These are phyloP conservation scores for Leptopilina clavipes DNA, from an alignment of 1,140 invertebrate species.

Conservation along the genomic window DNA sequence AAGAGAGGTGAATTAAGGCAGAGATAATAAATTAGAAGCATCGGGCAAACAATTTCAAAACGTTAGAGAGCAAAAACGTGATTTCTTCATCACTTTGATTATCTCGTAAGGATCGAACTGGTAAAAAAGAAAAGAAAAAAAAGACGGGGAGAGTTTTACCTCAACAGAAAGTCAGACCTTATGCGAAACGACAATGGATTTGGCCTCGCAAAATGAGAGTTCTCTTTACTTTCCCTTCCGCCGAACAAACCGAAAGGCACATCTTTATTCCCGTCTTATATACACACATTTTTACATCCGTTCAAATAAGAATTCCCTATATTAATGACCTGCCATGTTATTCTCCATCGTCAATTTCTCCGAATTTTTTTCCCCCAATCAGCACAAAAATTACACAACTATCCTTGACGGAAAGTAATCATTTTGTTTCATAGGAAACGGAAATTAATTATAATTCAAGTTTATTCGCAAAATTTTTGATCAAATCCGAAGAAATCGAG, in stretches of 20 bases:
- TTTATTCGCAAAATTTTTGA: too few relatives aligned
- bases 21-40: constrained; percentile 23
- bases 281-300: neutral
- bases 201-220: constrained; percentile 53
- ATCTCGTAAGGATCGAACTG: constrained; percentile 25
- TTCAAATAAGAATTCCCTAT: constrained; percentile 2
- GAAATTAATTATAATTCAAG: too few relatives aligned
- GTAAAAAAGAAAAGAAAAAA: neutral
- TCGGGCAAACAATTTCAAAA: constrained; percentile 24
- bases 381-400: constrained; percentile 19
- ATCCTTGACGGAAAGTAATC: neutral
- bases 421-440: too few relatives aligned
- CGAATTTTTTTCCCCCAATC: neutral
- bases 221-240: constrained; percentile 60
- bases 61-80: constrained; percentile 23
- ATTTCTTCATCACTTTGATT: constrained; percentile 31
- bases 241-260: constrained; percentile 50
- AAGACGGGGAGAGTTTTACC: constrained; percentile 17
- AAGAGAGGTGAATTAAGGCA: neutral
- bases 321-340: neutral
- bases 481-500: too few relatives aligned
- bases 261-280: constrained; percentile 43
- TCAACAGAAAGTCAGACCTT: constrained; percentile 18
- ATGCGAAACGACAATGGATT: constrained; percentile 44
- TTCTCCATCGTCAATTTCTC: constrained; percentile 1